phyloP scores from a whole-genome alignment of 1,140 invertebrate species.

The Bombus soroeensis region DNA sequence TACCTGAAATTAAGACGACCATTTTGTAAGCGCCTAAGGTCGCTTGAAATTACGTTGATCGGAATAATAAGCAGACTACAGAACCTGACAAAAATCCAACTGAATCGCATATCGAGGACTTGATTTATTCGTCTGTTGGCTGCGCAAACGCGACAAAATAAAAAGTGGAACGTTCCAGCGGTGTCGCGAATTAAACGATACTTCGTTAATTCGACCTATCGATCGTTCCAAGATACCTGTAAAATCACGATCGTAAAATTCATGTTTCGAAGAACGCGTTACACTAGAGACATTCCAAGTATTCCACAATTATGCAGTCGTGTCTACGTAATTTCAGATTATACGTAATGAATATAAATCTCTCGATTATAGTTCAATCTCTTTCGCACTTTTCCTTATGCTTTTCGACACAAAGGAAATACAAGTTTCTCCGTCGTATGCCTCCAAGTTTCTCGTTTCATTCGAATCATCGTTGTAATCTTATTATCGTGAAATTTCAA shows the following conservation, averaged over 20 bases:
- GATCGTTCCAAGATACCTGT: neutral
- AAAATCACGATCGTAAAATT: neutral
- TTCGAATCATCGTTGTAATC: neutral
- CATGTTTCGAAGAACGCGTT: neutral
- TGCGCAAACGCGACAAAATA: neutral
- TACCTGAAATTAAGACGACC: neutral
- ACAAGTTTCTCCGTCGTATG: neutral
- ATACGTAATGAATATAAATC: neutral
- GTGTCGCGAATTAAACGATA: constrained; percentile 5
- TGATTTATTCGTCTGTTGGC: neutral
- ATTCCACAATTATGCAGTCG: neutral
- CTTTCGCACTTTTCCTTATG: neutral
- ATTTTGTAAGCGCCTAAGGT: neutral
- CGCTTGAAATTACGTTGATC: neutral
- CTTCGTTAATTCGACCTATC: neutral
- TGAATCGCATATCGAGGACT: neutral
- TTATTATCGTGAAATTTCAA: neutral
- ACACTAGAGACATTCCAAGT: too few species aligned
- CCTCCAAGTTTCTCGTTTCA: neutral
- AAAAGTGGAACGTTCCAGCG: neutral
- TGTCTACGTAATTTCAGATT: neutral
- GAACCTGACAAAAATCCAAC: too few species aligned
- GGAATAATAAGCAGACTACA: neutral
- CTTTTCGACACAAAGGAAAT: neutral
- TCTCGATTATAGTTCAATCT: neutral